Evolutionary conservation across 2,113 vertebrate genomes (phyloP).

Genomic region (Prionailurus viverrinus): DNA sequence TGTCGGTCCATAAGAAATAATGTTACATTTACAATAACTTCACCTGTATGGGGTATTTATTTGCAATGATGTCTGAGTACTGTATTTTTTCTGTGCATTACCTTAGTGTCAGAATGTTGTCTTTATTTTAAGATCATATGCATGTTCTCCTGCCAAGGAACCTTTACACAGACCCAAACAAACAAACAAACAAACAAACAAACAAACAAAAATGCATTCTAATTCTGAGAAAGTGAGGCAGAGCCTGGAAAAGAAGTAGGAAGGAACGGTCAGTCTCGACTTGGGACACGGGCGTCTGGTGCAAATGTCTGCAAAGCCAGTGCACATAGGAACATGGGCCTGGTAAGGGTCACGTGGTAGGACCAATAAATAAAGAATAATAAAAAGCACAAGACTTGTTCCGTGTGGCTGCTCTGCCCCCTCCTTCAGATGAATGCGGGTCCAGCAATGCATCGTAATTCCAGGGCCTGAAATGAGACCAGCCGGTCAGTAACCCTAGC

Average conservation of each 20-base stretch:
- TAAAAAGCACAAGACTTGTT: constrained; percentile 65
- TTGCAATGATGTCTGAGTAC: constrained; percentile 96
- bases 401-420: constrained; percentile 50
- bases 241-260: constrained; percentile 67
- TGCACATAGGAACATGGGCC: constrained; percentile 87
- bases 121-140: constrained; percentile 94
- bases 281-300: constrained; percentile 80
- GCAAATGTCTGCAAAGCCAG: constrained; percentile 86
- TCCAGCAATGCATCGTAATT: neutral
- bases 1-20: constrained; percentile 96
- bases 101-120: constrained; percentile 95
- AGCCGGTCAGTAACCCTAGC: neutral
- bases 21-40: constrained; percentile 96
- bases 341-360: constrained; percentile 95
- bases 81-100: constrained; percentile 98
- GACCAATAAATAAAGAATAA: constrained; percentile 94
- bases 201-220: constrained; percentile 75
- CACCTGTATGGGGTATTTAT: constrained; percentile 98
- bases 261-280: constrained; percentile 54
- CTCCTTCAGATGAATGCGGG: neutral
- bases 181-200: constrained; percentile 70
- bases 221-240: constrained; percentile 66
- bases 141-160: constrained; percentile 96
- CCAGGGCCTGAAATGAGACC: neutral
- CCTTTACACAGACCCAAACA: constrained; percentile 94